These are phyloP conservation scores for Cephalotes varians DNA, from an alignment of 2,888 invertebrate species.

Conservation along the genomic window DNA sequence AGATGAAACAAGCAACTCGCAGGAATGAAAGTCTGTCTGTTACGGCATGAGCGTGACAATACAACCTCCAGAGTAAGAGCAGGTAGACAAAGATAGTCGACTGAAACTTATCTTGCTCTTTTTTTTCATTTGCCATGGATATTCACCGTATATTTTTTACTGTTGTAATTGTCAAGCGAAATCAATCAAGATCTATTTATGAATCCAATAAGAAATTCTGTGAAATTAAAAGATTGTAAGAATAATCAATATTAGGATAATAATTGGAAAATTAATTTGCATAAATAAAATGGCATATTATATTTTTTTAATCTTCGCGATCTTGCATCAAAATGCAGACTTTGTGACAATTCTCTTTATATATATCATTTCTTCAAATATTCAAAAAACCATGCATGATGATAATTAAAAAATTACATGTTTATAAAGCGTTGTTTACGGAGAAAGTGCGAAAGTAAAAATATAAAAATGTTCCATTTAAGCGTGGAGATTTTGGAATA, in stretches of 20 bases:
- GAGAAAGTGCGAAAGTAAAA: too few relatives aligned
- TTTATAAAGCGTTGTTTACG: too few relatives aligned
- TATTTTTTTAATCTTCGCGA: not conserved
- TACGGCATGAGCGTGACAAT: constrained; percentile 36
- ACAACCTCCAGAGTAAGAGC: constrained; percentile 7
- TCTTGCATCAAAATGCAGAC: not conserved
- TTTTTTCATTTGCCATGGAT: not conserved
- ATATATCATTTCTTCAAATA: constrained; percentile 8
- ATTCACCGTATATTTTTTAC: not conserved
- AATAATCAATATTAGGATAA: not conserved
- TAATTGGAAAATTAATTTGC: not conserved
- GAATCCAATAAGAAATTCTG: not conserved
- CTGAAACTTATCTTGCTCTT: constrained; percentile 10
- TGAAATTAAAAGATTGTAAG: not conserved
- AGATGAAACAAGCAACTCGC: constrained; percentile 45
- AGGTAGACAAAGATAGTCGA: constrained; percentile 5
- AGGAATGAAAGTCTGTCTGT: constrained; percentile 45
- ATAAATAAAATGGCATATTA: not conserved
- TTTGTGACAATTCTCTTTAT: not conserved
- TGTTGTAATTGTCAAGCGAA: not conserved
- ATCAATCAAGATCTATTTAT: not conserved
- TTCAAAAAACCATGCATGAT: not conserved
- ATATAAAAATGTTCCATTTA: too few relatives aligned
- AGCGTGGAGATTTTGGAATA: too few relatives aligned
- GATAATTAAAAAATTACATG: not conserved